These are phyloP conservation scores for Pseudolaguvia tuberculata DNA, from an alignment of 2,113 vertebrate species.

Conservation along the genomic window DNA sequence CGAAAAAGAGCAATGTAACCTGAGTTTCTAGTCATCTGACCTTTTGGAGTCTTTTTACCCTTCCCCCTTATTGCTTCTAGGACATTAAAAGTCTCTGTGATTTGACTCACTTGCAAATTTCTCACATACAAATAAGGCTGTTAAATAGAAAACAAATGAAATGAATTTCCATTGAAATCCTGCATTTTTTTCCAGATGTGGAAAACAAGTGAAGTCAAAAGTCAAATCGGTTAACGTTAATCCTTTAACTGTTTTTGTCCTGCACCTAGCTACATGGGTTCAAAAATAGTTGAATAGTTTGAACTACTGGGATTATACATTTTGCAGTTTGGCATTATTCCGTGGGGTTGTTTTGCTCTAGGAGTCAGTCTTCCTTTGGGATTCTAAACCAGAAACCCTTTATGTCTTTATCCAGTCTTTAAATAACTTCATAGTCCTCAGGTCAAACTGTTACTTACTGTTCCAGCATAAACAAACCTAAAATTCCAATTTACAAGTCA, in stretches of 20 bases:
- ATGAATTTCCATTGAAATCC: neutral
- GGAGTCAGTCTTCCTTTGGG: neutral
- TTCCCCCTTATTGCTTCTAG: constrained; percentile 12
- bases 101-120: neutral
- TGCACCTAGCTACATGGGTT: neutral
- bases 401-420: neutral
- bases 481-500: neutral
- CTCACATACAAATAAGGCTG: neutral
- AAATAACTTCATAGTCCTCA: neutral
- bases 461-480: neutral
- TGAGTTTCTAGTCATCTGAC: constrained; percentile 52
- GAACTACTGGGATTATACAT: neutral
- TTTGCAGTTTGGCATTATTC: constrained; percentile 1
- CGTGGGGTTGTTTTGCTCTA: neutral
- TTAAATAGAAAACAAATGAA: neutral
- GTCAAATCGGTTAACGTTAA: constrained; percentile 8
- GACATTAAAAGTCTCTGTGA: constrained; percentile 2
- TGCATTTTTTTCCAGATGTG: neutral
- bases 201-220: neutral
- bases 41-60: constrained; percentile 21
- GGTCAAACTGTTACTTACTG: constrained; percentile 7
- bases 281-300: neutral
- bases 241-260: constrained; percentile 8
- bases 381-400: neutral
- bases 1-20: constrained; percentile 50